phyloP scores from a whole-genome alignment of 2,113 vertebrate species.

The Dasyornis broadbenti region DNA sequence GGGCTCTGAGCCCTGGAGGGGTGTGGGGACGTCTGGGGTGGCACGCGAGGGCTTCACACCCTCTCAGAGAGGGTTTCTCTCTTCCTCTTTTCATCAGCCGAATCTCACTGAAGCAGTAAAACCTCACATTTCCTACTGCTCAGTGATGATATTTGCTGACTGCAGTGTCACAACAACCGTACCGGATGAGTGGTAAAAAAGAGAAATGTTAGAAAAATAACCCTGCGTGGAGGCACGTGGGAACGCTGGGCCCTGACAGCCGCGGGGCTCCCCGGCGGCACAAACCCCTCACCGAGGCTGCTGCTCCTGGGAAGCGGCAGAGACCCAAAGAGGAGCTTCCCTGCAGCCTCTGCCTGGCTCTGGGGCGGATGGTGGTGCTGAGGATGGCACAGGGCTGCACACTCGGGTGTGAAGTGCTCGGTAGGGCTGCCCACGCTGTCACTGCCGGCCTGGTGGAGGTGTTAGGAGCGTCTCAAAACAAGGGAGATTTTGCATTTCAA shows the following conservation, averaged over 20 bases:
- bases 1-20: not conserved
- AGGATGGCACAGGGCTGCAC: not conserved
- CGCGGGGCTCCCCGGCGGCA: not conserved
- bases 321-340: not conserved
- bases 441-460: not conserved
- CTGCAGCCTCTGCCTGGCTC: not conserved
- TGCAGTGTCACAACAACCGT: constrained; percentile 33
- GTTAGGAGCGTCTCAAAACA: not conserved
- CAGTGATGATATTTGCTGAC: constrained; percentile 8
- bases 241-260: not conserved
- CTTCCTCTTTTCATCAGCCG: not conserved
- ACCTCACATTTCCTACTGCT: constrained; percentile 40
- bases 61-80: not conserved
- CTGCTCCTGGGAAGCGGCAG: constrained; percentile 2
- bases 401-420: not conserved
- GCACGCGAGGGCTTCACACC: accelerated
- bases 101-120: constrained; percentile 1
- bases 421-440: not conserved
- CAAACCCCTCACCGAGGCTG: not conserved
- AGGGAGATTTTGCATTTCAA: not conserved
- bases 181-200: constrained; percentile 27
- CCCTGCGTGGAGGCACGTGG: not conserved
- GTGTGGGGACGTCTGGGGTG: accelerated
- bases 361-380: accelerated
- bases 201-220: constrained; percentile 19